These are phyloP conservation scores for Myzus persicae DNA, from an alignment of 1,140 invertebrate species.

Conservation along the genomic window DNA sequence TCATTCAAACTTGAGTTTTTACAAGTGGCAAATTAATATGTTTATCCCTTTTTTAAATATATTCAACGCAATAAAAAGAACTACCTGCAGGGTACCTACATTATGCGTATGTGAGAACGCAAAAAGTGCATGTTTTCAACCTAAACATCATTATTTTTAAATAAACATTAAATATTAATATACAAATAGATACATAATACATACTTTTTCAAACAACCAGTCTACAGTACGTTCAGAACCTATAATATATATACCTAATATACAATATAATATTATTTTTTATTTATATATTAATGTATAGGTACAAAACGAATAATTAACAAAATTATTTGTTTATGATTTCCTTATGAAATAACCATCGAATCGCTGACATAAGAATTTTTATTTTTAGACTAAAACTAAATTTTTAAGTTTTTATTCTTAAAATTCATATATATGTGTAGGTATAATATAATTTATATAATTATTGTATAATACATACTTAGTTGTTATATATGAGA, in stretches of 20 bases:
- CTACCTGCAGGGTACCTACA: background rate
- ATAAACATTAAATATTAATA: background rate
- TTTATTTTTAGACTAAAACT: background rate
- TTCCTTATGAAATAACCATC: background rate
- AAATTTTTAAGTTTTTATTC: background rate
- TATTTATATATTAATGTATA: background rate
- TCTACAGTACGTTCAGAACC: background rate
- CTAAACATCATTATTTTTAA: background rate
- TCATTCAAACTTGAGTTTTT: slow-evolving; percentile 47
- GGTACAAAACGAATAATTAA: background rate
- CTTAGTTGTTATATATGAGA: background rate
- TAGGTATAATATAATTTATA: background rate
- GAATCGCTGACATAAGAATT: background rate
- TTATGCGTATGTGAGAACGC: background rate
- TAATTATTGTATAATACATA: too few species aligned
- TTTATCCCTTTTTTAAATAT: slow-evolving; percentile 28
- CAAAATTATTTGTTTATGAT: background rate
- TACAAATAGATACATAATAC: background rate
- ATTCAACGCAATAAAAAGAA: background rate
- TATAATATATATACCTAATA: background rate
- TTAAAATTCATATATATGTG: background rate
- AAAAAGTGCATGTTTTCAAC: background rate
- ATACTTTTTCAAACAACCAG: background rate
- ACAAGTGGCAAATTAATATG: slow-evolving; percentile 47
- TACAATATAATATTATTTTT: too few species aligned